A percentile compares a stretch with the other conserved stretches of the same genome.
phyloP scores from a whole-genome alignment of 2,888 invertebrate species.

The Embidobia sp. region DNA sequence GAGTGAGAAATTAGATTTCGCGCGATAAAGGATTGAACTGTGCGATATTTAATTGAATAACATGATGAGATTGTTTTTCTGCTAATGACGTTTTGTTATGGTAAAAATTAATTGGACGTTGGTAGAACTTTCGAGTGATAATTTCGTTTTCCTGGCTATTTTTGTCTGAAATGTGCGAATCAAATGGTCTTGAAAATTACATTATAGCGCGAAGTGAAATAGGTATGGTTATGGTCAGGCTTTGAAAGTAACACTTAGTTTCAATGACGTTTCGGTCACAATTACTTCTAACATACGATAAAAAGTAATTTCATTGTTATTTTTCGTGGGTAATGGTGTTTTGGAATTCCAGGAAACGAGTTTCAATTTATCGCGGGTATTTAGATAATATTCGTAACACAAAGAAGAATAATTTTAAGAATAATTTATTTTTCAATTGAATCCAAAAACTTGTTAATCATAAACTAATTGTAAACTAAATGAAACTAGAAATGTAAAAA shows the following conservation, averaged over 20 bases:
- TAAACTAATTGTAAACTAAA: no score
- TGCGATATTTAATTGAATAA: no score
- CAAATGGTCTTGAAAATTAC: slow-evolving; percentile 59
- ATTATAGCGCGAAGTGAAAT: slow-evolving; percentile 60
- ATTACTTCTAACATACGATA: slow-evolving; percentile 58
- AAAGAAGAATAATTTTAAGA: no score
- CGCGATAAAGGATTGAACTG: not conserved
- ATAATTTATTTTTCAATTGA: no score
- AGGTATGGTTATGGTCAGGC: slow-evolving; percentile 61
- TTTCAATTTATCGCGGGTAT: slow-evolving; percentile 20
- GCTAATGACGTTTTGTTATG: slow-evolving; percentile 1
- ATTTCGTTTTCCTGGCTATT: slow-evolving; percentile 23
- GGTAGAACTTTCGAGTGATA: slow-evolving; percentile 5
- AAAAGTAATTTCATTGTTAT: slow-evolving; percentile 55
- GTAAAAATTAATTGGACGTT: slow-evolving; percentile 42
- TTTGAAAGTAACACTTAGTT: slow-evolving; percentile 58
- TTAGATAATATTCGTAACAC: slow-evolving; percentile 1
- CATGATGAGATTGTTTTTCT: not conserved
- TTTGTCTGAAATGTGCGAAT: slow-evolving; percentile 44
- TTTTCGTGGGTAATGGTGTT: slow-evolving; percentile 22
- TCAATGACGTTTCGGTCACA: slow-evolving; percentile 56
- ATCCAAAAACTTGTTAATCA: no score
- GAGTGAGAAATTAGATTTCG: not conserved
- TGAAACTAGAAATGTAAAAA: no score
- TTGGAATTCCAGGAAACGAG: slow-evolving; percentile 10